Evolutionary conservation across 2,888 invertebrate species (phyloP).

Genomic region (Idaea biselata): DNA sequence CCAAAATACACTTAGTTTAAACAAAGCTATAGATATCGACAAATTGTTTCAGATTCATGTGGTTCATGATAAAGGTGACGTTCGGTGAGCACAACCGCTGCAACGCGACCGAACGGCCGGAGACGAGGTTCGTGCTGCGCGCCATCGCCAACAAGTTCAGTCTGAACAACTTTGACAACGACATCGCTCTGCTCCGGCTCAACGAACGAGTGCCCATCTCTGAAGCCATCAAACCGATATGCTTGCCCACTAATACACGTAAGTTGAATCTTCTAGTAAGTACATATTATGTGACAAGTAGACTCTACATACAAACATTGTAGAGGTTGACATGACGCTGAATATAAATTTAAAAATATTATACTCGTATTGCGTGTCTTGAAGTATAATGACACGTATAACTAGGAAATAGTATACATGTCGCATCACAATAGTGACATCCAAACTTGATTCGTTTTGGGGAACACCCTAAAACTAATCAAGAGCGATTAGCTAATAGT

Average conservation of each 20-base stretch:
- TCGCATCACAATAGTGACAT: no score
- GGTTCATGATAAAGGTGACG: constrained; percentile 95
- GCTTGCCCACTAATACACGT: constrained; percentile 84
- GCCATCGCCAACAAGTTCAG: constrained; percentile 91
- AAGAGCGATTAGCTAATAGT: no score
- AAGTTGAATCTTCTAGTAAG: constrained; percentile 47
- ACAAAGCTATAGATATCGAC: neutral
- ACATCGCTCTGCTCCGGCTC: constrained; percentile 89
- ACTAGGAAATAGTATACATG: no score
- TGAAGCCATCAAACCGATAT: constrained; percentile 90
- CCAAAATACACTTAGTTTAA: neutral
- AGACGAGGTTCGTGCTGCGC: constrained; percentile 89
- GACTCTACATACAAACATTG: no score
- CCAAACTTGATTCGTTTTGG: no score
- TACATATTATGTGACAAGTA: no score
- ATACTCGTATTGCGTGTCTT: no score
- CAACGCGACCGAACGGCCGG: constrained; percentile 85
- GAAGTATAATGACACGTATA: no score
- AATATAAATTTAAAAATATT: no score
- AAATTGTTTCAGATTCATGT: constrained; percentile 86
- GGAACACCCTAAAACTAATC: no score
- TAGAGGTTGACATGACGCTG: no score
- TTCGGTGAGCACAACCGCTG: constrained; percentile 94
- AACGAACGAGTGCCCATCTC: constrained; percentile 91
- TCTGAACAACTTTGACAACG: constrained; percentile 92